phyloP scores from a whole-genome alignment of 2,113 vertebrate species.

The Oncorhynchus gorbuscha region DNA sequence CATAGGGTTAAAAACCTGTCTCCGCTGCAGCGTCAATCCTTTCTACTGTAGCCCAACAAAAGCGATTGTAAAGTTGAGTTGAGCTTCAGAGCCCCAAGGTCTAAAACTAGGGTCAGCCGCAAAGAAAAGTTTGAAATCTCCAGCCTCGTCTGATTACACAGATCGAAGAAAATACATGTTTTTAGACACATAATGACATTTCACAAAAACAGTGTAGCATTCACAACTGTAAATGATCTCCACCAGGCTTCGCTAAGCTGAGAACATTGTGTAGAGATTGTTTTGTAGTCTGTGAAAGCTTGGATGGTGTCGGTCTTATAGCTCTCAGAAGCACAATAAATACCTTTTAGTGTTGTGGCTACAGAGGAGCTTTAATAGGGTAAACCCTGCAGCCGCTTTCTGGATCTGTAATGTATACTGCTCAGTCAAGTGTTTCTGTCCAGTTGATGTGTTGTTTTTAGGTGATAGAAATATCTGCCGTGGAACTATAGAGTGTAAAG shows the following conservation, averaged over 20 bases:
- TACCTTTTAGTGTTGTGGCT: background rate
- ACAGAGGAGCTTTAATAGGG: background rate
- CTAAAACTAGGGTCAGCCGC: background rate
- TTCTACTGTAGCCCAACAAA: background rate
- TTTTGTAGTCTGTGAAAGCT: background rate
- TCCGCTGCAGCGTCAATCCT: background rate
- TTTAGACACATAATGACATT: too few species aligned
- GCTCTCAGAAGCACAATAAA: background rate
- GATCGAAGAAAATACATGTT: too few species aligned
- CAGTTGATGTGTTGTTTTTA: background rate
- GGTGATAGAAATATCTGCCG: background rate
- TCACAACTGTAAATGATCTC: too few species aligned
- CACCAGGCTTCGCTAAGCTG: too few species aligned
- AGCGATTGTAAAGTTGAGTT: background rate
- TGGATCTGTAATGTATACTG: background rate
- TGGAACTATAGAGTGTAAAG: background rate
- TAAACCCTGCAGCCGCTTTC: background rate
- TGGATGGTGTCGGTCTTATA: background rate
- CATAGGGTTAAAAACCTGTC: background rate
- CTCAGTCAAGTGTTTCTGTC: background rate
- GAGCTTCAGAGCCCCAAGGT: background rate
- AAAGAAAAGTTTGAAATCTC: background rate
- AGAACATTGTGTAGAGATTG: too few species aligned
- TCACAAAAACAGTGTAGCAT: too few species aligned
- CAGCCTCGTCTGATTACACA: too few species aligned